Conservation (phyloP, 1,140 invertebrate genomes). For the Rhyzopertha dominica region DNA sequence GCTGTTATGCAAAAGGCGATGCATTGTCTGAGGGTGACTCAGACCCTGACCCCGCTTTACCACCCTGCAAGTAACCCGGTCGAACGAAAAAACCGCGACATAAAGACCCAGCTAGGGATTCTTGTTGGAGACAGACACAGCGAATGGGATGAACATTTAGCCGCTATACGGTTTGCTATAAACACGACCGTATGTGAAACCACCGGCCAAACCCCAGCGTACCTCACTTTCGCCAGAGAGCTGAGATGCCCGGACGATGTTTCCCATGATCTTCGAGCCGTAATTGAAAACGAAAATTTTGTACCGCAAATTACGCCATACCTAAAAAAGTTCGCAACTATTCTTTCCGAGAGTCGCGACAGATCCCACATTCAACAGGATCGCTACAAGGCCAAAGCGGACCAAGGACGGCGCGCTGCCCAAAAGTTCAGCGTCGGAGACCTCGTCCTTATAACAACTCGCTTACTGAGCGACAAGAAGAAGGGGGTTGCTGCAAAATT, state of each 20-base stretch:
- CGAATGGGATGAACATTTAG: too few species aligned
- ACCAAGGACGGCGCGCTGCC: too few species aligned
- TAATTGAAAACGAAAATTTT: conserved; percentile 35
- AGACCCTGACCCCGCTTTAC: conserved; percentile 36
- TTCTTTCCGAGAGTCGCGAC: too few species aligned
- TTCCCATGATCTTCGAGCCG: conserved; percentile 24
- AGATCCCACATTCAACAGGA: too few species aligned
- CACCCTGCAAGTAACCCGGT: conserved; percentile 44
- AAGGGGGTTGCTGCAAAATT: too few species aligned
- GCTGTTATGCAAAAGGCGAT: conserved; percentile 32
- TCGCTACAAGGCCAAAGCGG: too few species aligned
- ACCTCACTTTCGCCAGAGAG: conserved; percentile 41
- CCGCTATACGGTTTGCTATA: too few species aligned
- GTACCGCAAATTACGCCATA: conserved; percentile 36
- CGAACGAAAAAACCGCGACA: conserved; percentile 45
- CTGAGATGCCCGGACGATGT: conserved; percentile 26
- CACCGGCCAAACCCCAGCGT: conserved; percentile 38
- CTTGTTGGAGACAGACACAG: too few species aligned
- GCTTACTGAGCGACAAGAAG: too few species aligned
- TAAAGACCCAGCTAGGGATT: conserved; percentile 43
- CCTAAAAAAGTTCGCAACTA: conserved; percentile 14
- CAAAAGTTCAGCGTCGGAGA: too few species aligned
- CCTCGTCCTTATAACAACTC: too few species aligned
- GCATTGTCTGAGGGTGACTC: conserved; percentile 20
- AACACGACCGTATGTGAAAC: conserved; percentile 39